phyloP scores from a whole-genome alignment of 2,797 vertebrate species.

The Pipistrellus pipistrellus region DNA sequence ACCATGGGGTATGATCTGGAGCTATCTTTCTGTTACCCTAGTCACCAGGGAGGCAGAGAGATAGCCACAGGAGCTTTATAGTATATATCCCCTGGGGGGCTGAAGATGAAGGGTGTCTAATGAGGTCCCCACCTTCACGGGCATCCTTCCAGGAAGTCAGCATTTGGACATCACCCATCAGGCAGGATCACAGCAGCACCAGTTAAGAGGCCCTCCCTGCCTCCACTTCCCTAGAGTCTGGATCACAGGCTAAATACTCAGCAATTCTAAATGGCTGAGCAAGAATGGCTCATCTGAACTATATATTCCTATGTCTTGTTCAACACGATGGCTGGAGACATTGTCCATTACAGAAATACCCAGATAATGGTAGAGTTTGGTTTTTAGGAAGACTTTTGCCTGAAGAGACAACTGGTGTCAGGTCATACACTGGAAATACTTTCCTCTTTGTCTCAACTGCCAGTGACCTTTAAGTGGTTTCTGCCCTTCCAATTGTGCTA shows the following conservation, averaged over 20 bases:
- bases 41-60: background rate
- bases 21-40: background rate
- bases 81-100: fast-evolving
- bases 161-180: background rate
- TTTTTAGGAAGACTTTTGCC: background rate
- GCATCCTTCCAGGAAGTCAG: background rate
- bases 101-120: background rate
- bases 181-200: too few species aligned
- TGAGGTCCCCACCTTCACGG: background rate
- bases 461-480: background rate
- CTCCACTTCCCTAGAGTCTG: background rate
- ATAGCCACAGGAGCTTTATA: background rate
- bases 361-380: background rate
- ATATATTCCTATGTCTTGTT: background rate
- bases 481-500: background rate
- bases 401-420: background rate
- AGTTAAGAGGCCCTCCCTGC: too few species aligned
- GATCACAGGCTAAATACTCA: background rate
- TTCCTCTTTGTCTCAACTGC: background rate
- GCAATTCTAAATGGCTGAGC: background rate
- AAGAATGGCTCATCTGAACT: background rate
- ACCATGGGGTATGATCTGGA: background rate
- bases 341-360: background rate
- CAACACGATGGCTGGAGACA: background rate
- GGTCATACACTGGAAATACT: background rate